A percentile compares a stretch with the other conserved stretches of the same genome.
Conservation (phyloP, 2,113 vertebrate species). For the Leiothrix lutea region DNA sequence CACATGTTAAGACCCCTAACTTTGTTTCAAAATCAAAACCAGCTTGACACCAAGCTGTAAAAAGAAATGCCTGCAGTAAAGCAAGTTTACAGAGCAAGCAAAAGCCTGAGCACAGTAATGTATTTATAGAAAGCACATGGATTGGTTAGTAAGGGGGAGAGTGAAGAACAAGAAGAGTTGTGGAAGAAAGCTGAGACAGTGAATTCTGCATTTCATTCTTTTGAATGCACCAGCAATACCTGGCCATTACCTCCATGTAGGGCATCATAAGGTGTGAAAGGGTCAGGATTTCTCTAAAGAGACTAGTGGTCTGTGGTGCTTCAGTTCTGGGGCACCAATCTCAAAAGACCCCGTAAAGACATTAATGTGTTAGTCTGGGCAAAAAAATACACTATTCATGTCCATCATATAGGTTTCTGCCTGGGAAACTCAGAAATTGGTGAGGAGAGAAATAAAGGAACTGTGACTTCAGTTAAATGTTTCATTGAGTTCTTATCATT, state of each 20-base stretch:
- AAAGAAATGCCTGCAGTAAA: conserved; percentile 16
- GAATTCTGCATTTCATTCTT: neutral
- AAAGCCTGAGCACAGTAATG: conserved; percentile 3
- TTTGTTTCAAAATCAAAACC: neutral
- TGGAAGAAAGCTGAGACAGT: neutral
- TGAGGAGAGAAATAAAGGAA: neutral
- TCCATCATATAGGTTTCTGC: neutral
- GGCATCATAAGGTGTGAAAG: neutral
- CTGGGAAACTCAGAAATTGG: neutral
- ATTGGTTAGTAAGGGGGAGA: neutral
- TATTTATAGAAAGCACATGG: conserved; percentile 48
- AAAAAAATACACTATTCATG: neutral
- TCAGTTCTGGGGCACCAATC: neutral
- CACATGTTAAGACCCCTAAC: neutral
- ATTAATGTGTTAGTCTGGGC: neutral
- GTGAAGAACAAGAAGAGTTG: neutral
- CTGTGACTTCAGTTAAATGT: neutral
- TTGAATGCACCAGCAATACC: neutral
- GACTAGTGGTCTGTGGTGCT: neutral
- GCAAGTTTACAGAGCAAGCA: conserved; percentile 4
- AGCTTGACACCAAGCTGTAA: conserved; percentile 3
- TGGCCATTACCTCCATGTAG: neutral
- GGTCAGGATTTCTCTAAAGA: neutral
- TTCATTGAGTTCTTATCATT: neutral
- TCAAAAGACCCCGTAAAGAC: neutral